phyloP scores from a whole-genome alignment of 2,113 vertebrate species.

The Potamarius usumacintae region DNA sequence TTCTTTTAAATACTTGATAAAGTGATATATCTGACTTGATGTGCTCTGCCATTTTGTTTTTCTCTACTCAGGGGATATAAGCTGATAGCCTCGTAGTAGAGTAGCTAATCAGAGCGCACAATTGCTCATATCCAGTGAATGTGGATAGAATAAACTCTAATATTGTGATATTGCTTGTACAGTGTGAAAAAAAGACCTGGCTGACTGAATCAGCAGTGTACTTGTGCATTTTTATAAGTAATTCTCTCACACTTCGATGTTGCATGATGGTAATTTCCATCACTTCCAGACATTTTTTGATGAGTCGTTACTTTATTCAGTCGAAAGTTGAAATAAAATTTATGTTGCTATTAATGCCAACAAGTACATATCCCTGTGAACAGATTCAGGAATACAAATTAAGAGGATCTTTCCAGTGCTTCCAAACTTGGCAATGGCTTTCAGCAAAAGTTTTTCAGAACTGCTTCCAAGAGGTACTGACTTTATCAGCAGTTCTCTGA shows the following conservation, averaged over 20 bases:
- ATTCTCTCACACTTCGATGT: no score
- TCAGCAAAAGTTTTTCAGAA: background rate
- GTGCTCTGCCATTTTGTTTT: no score
- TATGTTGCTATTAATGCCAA: background rate
- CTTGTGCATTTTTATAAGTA: background rate
- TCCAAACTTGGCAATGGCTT: background rate
- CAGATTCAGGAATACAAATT: background rate
- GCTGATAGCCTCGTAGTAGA: no score
- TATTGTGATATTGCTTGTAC: no score
- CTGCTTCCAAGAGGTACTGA: background rate
- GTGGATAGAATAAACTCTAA: no score
- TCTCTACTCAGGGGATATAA: no score
- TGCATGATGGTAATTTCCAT: background rate
- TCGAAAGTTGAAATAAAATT: background rate
- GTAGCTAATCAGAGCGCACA: no score
- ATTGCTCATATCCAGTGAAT: no score
- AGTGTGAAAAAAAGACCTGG: background rate
- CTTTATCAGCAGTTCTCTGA: background rate
- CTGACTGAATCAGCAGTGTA: background rate
- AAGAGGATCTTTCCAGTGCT: background rate
- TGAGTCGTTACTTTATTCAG: background rate
- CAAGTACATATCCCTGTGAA: background rate
- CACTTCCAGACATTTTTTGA: background rate
- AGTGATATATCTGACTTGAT: no score
- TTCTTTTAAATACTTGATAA: no score